Conservation (phyloP, 2,113 vertebrate species). For the Phyllostomus hastatus region DNA sequence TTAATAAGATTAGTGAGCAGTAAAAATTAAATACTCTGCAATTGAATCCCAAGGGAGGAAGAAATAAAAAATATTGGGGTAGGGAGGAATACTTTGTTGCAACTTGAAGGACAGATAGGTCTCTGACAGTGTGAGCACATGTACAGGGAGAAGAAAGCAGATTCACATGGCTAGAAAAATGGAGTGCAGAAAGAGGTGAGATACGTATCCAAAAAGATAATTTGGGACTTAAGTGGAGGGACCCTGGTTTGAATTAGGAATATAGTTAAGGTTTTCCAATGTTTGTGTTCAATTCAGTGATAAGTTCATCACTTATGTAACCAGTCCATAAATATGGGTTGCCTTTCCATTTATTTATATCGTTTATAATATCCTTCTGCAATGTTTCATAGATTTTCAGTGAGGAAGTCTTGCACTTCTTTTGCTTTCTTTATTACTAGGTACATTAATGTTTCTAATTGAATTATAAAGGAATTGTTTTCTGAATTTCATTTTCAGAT, state of each 20-base stretch:
- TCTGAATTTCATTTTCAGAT: neutral
- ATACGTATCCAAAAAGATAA: neutral
- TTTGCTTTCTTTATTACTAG: neutral
- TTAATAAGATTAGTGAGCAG: neutral
- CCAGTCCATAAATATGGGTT: neutral
- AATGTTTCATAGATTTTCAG: neutral
- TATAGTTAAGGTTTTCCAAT: neutral
- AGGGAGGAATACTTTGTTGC: neutral
- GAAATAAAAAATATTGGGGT: neutral
- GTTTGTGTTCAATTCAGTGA: neutral
- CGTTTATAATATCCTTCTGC: neutral
- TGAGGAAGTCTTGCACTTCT: neutral
- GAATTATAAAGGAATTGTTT: neutral
- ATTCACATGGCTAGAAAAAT: neutral
- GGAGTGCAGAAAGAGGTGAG: neutral
- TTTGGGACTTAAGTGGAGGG: neutral
- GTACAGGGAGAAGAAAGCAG: neutral
- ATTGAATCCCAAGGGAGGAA: neutral
- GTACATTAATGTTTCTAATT: neutral
- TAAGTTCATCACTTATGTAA: neutral
- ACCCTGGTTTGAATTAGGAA: neutral
- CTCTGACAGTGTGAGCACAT: neutral
- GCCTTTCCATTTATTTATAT: neutral
- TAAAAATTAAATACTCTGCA: neutral
- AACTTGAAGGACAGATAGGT: neutral